Base-by-base conservation (phyloP, 2,888 invertebrate species). In the Tenthredo distinguenda region DNA sequence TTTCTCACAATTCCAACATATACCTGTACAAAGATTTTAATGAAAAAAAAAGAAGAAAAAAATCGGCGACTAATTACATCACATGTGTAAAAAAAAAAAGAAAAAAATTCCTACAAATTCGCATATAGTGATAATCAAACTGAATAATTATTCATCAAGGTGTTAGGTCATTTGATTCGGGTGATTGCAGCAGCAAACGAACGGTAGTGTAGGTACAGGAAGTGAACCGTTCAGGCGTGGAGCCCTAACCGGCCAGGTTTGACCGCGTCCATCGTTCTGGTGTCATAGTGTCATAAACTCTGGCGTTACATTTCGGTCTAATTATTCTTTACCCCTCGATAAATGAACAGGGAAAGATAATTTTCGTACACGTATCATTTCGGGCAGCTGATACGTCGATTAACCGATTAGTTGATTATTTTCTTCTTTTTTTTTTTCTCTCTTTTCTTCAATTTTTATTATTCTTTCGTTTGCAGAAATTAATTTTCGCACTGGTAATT, bases 151-250 rank as follows among this genome's bases (percentile, higher is more conserved):
- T 62, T 34, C 10, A 50, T 37, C 31, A 26, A 50, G 77, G 77
- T 77, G 77, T 77, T 77, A 34, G 77, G 34, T 55, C 77, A 77
- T 77, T 77, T 77, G 55, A 77, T 77, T 77, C 77, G 77, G 77
- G 31, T 77, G 77, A 77, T 77, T 77, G 77, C 77, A 50, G 77
- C 55, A 55, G 55, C 55, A 55, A 55, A 55, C 50, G 31, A 50
- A 77, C 77, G 55, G 77, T 50, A 50, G 77, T 74, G 72, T 74
- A 50, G 43, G 26, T 50, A 55, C 77, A 77, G 77, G 77, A 77
- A 77, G 77, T 77, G 77, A 77, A 77, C 31, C 77, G 77, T 77
- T 77, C 21, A 55, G 50, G 50, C 77, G 77, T 77, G 77, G 50
- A 47, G 50, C 31, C 47, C 47, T 47, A 47, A 47, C 47, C 21